phyloP scores from a whole-genome alignment of 92 coral and sea anemone species.

The Porites lobata region DNA sequence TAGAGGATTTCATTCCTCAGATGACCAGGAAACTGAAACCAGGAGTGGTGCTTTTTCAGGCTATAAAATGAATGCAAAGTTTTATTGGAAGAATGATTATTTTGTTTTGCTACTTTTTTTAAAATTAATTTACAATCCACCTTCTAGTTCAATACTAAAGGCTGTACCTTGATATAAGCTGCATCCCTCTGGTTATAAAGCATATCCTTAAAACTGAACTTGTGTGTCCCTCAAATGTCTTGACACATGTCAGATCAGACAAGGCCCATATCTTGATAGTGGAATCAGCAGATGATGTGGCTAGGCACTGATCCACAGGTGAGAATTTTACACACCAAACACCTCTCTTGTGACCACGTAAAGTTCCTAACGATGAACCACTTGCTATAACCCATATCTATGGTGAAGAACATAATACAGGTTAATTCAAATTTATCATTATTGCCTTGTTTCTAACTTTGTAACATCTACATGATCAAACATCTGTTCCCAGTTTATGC shows the following conservation, averaged over 20 bases:
- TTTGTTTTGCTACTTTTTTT: too few relatives aligned
- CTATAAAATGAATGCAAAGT: too few relatives aligned
- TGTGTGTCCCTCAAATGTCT: slow-evolving; percentile 96
- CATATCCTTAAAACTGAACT: slow-evolving; percentile 89
- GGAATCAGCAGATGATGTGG: slow-evolving; percentile 91
- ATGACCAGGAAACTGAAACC: too few relatives aligned
- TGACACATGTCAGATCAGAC: slow-evolving; percentile 93
- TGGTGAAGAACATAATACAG: neutral
- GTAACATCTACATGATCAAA: too few relatives aligned
- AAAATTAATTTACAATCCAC: too few relatives aligned
- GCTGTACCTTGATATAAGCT: slow-evolving; percentile 89
- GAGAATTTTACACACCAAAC: slow-evolving; percentile 96
- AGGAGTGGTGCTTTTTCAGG: too few relatives aligned
- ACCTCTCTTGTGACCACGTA: slow-evolving; percentile 96
- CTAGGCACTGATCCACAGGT: slow-evolving; percentile 95
- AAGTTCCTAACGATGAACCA: slow-evolving; percentile 83
- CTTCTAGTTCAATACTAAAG: neutral
- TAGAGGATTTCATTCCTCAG: too few relatives aligned
- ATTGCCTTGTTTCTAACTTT: too few relatives aligned
- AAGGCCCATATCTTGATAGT: slow-evolving; percentile 98
- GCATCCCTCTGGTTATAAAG: slow-evolving; percentile 93
- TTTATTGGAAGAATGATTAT: too few relatives aligned
- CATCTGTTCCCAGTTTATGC: too few relatives aligned
- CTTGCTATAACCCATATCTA: slow-evolving; percentile 88
- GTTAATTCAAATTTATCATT: too few relatives aligned